Percentiles rank a stretch among this genome's conserved stretches.
Conservation (phyloP, 1,140 invertebrate genomes). For the Pentalonia nigronervosa region DNA sequence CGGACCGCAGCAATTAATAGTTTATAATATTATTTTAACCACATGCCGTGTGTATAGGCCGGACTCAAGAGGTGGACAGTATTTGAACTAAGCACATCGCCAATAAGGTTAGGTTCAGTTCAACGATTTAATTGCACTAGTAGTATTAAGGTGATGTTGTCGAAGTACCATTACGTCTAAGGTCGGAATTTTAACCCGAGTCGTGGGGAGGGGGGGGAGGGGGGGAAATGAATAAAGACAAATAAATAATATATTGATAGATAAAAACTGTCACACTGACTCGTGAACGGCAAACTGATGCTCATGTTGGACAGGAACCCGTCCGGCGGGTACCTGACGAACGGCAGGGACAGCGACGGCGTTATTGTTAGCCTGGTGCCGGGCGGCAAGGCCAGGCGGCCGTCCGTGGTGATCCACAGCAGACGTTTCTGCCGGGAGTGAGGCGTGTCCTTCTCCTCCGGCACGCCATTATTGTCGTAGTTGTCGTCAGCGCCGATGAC, state of each 20-base stretch:
- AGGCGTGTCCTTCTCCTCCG: slow-evolving; percentile 60
- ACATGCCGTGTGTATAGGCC: too few relatives aligned
- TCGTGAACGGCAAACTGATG: slow-evolving; percentile 85
- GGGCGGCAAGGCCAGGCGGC: slow-evolving; percentile 79
- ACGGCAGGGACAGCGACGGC: slow-evolving; percentile 80
- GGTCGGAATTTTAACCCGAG: not conserved
- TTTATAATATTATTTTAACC: too few relatives aligned
- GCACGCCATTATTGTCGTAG: not conserved
- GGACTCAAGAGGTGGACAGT: not conserved
- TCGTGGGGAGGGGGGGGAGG: too few relatives aligned
- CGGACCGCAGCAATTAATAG: too few relatives aligned
- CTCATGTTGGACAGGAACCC: slow-evolving; percentile 86
- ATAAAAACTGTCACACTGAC: slow-evolving; percentile 68
- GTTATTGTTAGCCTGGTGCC: slow-evolving; percentile 81
- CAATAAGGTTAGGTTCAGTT: not conserved
- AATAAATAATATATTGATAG: not conserved
- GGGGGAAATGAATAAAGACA: too few relatives aligned
- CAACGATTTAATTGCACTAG: not conserved
- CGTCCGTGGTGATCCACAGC: slow-evolving; percentile 83
- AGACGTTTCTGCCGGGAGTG: slow-evolving; percentile 82
- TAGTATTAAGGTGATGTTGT: not conserved
- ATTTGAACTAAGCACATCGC: not conserved
- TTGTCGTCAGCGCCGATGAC: slow-evolving; percentile 32
- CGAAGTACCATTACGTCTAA: not conserved
- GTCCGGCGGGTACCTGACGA: slow-evolving; percentile 81